phyloP scores from a whole-genome alignment of 2,113 vertebrate genomes.

The Hippocampus zosterae region DNA sequence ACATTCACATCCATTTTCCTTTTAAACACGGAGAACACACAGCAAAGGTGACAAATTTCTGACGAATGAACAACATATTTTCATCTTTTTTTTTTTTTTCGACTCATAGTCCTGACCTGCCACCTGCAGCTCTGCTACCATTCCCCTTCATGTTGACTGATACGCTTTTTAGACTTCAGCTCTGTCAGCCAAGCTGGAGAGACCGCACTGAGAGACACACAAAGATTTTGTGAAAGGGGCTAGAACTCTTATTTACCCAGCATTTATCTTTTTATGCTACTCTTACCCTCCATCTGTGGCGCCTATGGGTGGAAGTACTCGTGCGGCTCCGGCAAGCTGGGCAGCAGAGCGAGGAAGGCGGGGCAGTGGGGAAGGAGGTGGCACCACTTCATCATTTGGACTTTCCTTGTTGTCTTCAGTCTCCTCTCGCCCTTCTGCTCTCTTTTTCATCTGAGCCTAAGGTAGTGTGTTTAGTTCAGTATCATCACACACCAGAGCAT shows the following conservation, averaged over 20 bases:
- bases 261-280: not conserved
- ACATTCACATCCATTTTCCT: not conserved
- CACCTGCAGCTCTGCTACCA: constrained; percentile 59
- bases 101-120: not conserved
- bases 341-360: constrained; percentile 46
- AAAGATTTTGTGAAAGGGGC: not conserved
- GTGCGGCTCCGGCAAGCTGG: constrained; percentile 52
- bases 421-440: constrained; percentile 61
- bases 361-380: constrained; percentile 18
- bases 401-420: constrained; percentile 34
- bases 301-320: constrained; percentile 73
- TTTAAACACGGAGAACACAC: not conserved
- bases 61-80: not conserved
- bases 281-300: constrained; percentile 77
- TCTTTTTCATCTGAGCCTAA: constrained; percentile 82
- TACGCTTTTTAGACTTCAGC: constrained; percentile 86
- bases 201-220: constrained; percentile 62
- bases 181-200: constrained; percentile 87
- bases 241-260: not conserved
- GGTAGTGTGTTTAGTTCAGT: not conserved
- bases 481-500: not conserved
- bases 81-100: not conserved
- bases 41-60: too few species aligned
- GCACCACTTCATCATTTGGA: constrained; percentile 23
- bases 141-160: constrained; percentile 80